Conservation (phyloP, 2,888 invertebrate species). For the Hedya salicella region DNA sequence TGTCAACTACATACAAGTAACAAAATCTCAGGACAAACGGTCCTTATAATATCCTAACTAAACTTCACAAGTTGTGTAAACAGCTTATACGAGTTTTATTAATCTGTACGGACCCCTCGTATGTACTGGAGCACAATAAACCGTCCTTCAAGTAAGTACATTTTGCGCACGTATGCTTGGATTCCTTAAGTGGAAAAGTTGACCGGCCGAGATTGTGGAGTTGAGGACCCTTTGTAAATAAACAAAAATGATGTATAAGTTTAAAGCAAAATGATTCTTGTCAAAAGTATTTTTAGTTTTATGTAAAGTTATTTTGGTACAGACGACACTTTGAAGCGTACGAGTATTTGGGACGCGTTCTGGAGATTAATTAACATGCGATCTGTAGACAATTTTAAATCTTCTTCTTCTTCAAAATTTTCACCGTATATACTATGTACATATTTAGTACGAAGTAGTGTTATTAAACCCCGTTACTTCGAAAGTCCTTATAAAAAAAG, state of each 20-base stretch:
- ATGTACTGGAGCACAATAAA: slow-evolving; percentile 11
- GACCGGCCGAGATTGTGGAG: background rate
- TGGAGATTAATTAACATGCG: too few relatives aligned
- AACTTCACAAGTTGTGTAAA: slow-evolving; percentile 15
- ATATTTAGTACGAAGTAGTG: too few relatives aligned
- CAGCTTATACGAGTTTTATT: slow-evolving; percentile 20
- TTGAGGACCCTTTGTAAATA: slow-evolving; percentile 5
- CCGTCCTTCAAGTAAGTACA: slow-evolving; percentile 14
- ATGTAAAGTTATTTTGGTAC: background rate
- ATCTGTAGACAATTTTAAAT: too few relatives aligned
- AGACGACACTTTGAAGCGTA: too few relatives aligned
- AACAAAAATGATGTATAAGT: background rate
- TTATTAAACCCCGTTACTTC: too few relatives aligned
- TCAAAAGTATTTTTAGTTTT: background rate
- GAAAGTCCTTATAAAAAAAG: too few relatives aligned
- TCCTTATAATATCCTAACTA: background rate
- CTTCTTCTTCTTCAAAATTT: too few relatives aligned
- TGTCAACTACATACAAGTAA: slow-evolving; percentile 11
- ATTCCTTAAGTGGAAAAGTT: slow-evolving; percentile 28
- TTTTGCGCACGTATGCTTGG: slow-evolving; percentile 26
- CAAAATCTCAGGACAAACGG: background rate
- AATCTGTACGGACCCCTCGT: slow-evolving; percentile 19
- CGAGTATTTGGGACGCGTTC: background rate
- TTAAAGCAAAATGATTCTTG: background rate
- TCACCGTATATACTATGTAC: too few relatives aligned